phyloP scores from a whole-genome alignment of 2,113 vertebrate species.

The Corvus moneduloides region DNA sequence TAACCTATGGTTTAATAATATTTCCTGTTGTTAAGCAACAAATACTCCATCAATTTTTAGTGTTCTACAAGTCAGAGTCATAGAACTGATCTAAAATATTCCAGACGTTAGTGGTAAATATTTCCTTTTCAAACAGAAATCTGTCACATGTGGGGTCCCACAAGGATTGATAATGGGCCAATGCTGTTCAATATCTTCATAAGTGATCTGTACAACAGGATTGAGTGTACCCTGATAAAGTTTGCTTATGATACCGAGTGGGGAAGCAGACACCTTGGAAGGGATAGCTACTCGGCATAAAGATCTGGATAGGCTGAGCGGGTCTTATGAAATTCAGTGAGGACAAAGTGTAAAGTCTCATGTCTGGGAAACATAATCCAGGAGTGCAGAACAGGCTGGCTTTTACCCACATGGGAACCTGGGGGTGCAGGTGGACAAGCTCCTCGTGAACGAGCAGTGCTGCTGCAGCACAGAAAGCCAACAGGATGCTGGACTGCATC shows the following conservation, averaged over 20 bases:
- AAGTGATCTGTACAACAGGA: background rate
- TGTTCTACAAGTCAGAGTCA: conserved; percentile 8
- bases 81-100: conserved; percentile 10
- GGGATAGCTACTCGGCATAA: background rate
- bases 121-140: background rate
- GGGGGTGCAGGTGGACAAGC: background rate
- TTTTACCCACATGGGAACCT: background rate
- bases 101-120: background rate
- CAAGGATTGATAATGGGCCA: background rate
- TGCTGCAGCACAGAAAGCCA: background rate
- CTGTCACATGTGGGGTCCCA: background rate
- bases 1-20: background rate
- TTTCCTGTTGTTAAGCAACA: background rate
- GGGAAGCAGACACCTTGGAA: background rate
- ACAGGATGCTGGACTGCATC: background rate
- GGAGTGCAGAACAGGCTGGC: background rate
- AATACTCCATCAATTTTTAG: background rate
- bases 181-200: background rate
- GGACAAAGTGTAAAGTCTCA: background rate
- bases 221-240: background rate
- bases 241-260: background rate
- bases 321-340: background rate
- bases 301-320: background rate
- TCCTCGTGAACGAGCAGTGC: accelerated
- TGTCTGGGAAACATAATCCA: background rate